Percentiles rank a stretch among this genome's conserved stretches.
phyloP scores from a whole-genome alignment of 2,797 vertebrate species.

The Petrocephalus sullivani region DNA sequence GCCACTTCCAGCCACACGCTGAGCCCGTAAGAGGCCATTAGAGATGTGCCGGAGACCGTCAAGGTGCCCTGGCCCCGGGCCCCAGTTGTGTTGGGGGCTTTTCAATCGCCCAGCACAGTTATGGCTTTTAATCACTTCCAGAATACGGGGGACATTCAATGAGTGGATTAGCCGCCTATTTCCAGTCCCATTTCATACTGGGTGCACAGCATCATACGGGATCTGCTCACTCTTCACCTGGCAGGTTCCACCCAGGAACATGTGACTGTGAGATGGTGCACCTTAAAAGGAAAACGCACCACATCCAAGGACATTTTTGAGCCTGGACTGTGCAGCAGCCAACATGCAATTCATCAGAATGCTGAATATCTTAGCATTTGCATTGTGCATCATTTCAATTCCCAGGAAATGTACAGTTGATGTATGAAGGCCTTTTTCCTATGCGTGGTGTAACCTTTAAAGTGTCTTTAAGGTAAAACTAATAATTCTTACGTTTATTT shows the following conservation, averaged over 20 bases:
- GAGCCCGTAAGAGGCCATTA: constrained; percentile 53
- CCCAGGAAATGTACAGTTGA: background rate
- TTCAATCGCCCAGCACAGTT: constrained; percentile 43
- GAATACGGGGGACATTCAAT: constrained; percentile 28
- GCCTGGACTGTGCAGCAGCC: background rate
- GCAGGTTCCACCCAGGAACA: constrained; percentile 16
- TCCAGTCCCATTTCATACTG: constrained; percentile 15
- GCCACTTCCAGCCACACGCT: constrained; percentile 57
- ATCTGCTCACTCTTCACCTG: constrained; percentile 23
- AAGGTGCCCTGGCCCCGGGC: constrained; percentile 13
- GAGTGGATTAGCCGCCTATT: background rate
- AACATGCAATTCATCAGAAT: background rate
- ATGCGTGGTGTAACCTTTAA: background rate
- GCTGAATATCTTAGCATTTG: background rate
- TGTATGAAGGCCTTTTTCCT: background rate
- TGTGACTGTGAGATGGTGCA: background rate
- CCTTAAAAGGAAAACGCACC: background rate
- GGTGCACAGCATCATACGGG: constrained; percentile 15
- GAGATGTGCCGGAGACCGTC: constrained; percentile 55
- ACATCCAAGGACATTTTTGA: background rate
- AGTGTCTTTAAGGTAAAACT: background rate
- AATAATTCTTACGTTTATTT: background rate
- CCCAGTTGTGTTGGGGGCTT: constrained; percentile 23
- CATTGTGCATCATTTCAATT: background rate
- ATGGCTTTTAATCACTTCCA: constrained; percentile 56